Evolutionary conservation across 2,888 invertebrate species (phyloP).

Genomic region (Oscheius sp.): DNA sequence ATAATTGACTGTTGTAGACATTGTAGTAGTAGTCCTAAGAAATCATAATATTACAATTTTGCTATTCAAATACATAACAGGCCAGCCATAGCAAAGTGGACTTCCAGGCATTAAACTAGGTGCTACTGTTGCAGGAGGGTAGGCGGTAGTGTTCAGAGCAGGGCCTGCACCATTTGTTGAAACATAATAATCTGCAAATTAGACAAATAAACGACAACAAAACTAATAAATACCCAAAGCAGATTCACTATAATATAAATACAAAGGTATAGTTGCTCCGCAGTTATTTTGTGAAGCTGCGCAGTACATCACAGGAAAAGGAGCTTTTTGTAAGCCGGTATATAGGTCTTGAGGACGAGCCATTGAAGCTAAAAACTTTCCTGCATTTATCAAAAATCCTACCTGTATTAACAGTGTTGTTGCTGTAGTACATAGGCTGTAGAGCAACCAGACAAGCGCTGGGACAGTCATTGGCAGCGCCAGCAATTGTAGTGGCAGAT

Average conservation of each 20-base stretch:
- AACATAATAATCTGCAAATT: constrained; percentile 16
- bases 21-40: neutral
- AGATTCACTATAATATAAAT: constrained; percentile 34
- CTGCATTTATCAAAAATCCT: neutral
- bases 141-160: neutral
- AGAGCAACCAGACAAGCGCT: neutral
- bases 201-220: neutral
- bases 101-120: constrained; percentile 1
- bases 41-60: neutral
- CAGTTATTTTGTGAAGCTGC: constrained; percentile 39
- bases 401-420: neutral
- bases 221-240: constrained; percentile 14
- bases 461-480: neutral
- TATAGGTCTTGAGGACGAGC: constrained; percentile 36
- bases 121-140: neutral
- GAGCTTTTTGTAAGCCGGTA: constrained; percentile 32
- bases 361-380: constrained; percentile 30
- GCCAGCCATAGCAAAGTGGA: neutral
- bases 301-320: constrained; percentile 34
- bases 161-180: constrained; percentile 12
- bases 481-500: neutral
- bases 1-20: no score
- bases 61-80: neutral
- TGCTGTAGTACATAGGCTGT: constrained; percentile 13
- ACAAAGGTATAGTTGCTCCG: constrained; percentile 42